Evolutionary conservation across 2,888 invertebrate genomes (phyloP).

Genomic region (Agrypnus murinus): DNA sequence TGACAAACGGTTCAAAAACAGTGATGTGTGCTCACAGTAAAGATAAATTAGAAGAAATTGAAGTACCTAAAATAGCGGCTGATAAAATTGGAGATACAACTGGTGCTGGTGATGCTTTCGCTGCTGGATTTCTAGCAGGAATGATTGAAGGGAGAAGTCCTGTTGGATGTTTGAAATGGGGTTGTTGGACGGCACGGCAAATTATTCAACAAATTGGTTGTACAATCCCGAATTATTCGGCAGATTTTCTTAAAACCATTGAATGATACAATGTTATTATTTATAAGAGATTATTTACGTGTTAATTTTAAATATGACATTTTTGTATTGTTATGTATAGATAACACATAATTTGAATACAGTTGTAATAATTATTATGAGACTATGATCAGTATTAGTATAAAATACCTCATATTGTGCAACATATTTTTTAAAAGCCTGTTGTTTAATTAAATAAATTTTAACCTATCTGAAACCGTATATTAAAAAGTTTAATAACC

Average conservation of each 20-base stretch:
- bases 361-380: background rate
- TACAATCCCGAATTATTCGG: conserved; percentile 65
- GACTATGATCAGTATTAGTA: no score
- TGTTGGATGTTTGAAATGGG: conserved; percentile 70
- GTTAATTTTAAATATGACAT: background rate
- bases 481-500: no score
- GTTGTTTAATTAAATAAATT: no score
- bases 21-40: conserved; percentile 70
- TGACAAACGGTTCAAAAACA: conserved; percentile 77
- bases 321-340: no score
- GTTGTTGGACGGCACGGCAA: conserved; percentile 69
- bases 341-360: no score
- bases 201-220: conserved; percentile 73
- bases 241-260: conserved; percentile 28
- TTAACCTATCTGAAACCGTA: no score
- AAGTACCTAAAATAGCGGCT: conserved; percentile 68
- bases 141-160: conserved; percentile 69
- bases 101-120: conserved; percentile 77
- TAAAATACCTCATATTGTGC: no score
- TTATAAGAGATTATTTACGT: background rate
- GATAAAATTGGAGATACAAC: conserved; percentile 74
- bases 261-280: background rate
- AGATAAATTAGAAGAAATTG: conserved; percentile 56
- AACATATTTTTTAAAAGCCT: no score
- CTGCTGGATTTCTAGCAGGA: conserved; percentile 75